phyloP scores from a whole-genome alignment of 1,140 invertebrate genomes.

The Drosophila arawakana region DNA sequence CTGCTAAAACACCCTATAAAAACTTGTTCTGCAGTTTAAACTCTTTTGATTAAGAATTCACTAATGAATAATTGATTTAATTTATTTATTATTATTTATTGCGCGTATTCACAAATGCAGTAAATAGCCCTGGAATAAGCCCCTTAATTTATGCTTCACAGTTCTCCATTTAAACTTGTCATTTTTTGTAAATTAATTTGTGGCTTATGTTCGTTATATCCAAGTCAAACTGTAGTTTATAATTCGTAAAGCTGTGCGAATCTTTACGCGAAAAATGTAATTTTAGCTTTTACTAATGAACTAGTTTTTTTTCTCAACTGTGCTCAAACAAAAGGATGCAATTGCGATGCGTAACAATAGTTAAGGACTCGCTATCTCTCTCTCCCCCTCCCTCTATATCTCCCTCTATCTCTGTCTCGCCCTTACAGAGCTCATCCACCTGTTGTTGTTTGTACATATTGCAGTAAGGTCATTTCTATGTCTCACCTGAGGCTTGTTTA shows the following conservation, averaged over 20 bases:
- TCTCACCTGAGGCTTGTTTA: slow-evolving; percentile 23
- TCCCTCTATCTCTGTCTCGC: neutral
- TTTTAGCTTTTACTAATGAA: slow-evolving; percentile 14
- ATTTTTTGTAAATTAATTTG: no score
- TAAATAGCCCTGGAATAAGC: no score
- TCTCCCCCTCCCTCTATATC: no score
- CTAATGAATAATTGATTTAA: no score
- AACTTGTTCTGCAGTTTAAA: no score
- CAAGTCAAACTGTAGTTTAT: neutral
- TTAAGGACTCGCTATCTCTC: slow-evolving; percentile 15
- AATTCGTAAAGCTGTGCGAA: neutral
- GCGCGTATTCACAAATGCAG: no score
- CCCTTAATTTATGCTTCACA: no score
- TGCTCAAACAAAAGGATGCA: slow-evolving; percentile 14
- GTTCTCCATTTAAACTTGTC: no score
- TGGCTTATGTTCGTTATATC: no score
- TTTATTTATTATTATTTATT: no score
- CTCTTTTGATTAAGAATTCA: no score
- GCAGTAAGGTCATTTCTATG: slow-evolving; percentile 44
- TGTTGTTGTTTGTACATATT: slow-evolving; percentile 38
- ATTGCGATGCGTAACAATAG: slow-evolving; percentile 11
- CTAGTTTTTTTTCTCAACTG: neutral
- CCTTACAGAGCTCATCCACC: slow-evolving; percentile 19
- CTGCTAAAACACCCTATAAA: no score
- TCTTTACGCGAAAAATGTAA: neutral